Evolutionary conservation across 2,888 invertebrate genomes (phyloP).

Genomic region (Graphium colonna): DNA sequence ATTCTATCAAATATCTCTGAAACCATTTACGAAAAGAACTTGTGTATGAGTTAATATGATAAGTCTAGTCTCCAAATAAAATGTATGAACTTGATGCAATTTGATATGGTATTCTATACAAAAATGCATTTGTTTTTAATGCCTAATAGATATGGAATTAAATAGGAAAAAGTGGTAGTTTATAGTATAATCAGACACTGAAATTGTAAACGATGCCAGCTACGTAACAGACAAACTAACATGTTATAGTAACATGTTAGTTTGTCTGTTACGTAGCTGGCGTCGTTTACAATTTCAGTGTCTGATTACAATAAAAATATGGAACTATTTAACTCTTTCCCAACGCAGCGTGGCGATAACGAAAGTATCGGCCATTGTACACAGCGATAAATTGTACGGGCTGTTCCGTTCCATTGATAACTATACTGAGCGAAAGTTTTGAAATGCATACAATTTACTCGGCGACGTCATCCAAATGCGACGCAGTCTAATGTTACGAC

Average conservation of each 20-base stretch:
- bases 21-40: no score
- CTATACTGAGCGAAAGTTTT: constrained; percentile 10
- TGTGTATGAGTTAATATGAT: no score
- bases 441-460: constrained; percentile 7
- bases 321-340: constrained; percentile 8
- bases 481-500: not conserved
- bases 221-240: not conserved
- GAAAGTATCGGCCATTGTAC: constrained; percentile 15
- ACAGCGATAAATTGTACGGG: constrained; percentile 11
- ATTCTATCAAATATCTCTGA: no score
- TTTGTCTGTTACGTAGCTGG: not conserved
- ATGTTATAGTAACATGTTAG: no score
- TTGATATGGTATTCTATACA: no score
- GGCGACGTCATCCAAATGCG: constrained; percentile 1
- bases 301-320: constrained; percentile 6
- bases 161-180: not conserved
- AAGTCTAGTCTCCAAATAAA: no score
- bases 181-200: constrained; percentile 1
- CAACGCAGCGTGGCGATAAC: constrained; percentile 11
- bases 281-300: not conserved
- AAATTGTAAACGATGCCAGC: no score
- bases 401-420: constrained; percentile 15
- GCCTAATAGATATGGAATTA: no score
- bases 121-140: no score
- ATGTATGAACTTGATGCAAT: no score